Base-by-base conservation (phyloP, 2,113 vertebrate species). In the Callospermophilus lateralis region DNA sequence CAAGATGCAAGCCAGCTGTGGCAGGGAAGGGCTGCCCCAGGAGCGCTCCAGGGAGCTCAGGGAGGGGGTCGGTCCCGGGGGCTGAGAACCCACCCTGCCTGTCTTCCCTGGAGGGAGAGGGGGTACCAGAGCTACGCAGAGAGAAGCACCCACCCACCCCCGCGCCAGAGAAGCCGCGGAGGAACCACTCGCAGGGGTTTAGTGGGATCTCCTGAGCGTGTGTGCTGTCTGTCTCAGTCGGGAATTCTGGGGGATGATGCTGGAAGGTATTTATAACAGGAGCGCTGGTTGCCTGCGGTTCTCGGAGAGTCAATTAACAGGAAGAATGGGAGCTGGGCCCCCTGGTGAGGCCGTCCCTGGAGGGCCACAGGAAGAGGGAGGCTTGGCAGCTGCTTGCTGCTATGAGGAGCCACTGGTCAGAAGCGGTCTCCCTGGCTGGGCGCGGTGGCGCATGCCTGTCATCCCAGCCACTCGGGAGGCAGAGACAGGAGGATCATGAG, bases 241-340 rank as follows among this genome's bases (percentile, higher is more conserved):
- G 76, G 72, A 63, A 87, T 79, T 45, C 72, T 28, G 53, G 61
- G 63, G 63, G 30, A 61, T 61, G 61, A 74, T 89, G 37, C 53
- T 72, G 55, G 70, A 92, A 91, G 90, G 16, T 77, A 65, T 65
- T 93, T 95, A 85, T 70, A 61, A 67, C 48, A 61, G 73, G 86
- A 55, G 37, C 1, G 0, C 26, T 72, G 28, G 13, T 65, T 90
- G 84, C 93, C 88, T 74, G 45, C 48, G 53, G n/a, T 90, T 42
- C 39, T 48, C 39, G 67, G 88, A 83, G 58, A 86, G 74, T 74
- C 72, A 65, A 0, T 89, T 32, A 37, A 10, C 3, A 42, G 78
- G 19, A 28, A 63, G 37, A 20, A n/a, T 24, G 19, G 86, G 58
- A 10, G 9, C 0, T 0, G 9, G 63, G 6, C 6, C 20, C 26